These are phyloP conservation scores for Merops nubicus DNA, from an alignment of 2,113 vertebrate genomes.

Conservation along the genomic window DNA sequence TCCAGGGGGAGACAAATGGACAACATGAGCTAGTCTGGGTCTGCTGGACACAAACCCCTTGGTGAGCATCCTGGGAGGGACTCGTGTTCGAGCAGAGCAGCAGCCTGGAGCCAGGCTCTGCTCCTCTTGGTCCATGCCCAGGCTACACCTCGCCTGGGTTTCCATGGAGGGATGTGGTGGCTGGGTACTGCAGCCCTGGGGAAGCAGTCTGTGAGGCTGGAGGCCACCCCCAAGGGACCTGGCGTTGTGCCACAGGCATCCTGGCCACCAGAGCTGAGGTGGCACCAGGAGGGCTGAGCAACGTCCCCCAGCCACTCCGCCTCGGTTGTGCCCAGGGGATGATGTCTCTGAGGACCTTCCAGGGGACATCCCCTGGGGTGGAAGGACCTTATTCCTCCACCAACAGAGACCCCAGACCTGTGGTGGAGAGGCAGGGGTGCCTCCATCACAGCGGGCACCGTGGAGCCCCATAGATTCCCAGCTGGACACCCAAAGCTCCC, in stretches of 20 bases:
- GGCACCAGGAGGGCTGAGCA: neutral
- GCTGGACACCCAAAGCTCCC: neutral
- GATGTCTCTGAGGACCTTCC: neutral
- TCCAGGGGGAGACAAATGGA: neutral
- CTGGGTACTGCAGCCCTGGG: accelerated
- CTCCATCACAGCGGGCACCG: neutral
- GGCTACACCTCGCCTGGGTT: neutral
- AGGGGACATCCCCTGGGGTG: neutral
- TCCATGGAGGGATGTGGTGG: accelerated
- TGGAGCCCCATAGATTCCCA: neutral
- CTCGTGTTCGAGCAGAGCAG: neutral
- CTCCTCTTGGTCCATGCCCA: accelerated
- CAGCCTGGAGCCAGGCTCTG: neutral
- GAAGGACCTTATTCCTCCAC: neutral
- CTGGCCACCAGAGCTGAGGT: neutral
- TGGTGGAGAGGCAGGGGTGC: neutral
- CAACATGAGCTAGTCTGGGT: neutral
- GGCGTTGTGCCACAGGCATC: accelerated
- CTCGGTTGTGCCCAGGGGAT: too few relatives aligned
- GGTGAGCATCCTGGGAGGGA: neutral
- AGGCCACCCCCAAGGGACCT: neutral
- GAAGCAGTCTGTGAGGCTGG: neutral
- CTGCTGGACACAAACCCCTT: neutral
- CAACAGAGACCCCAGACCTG: accelerated
- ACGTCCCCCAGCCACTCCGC: accelerated